These are phyloP conservation scores for Drosophila repletoides DNA, from an alignment of 1,140 invertebrate genomes.

Conservation along the genomic window DNA sequence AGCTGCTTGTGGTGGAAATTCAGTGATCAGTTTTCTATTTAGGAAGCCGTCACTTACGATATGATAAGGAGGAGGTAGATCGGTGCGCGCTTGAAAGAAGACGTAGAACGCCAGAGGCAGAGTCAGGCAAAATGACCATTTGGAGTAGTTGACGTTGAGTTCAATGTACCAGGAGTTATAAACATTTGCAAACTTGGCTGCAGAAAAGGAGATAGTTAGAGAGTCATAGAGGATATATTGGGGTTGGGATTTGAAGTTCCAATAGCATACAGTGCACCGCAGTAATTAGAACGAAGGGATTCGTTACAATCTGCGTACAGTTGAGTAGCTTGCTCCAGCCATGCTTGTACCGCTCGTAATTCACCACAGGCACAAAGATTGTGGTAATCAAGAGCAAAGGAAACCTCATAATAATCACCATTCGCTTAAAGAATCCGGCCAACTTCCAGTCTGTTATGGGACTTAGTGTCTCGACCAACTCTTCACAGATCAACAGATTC, in stretches of 20 bases:
- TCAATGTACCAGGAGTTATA: conserved; percentile 21
- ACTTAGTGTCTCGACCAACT: conserved; percentile 26
- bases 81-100: conserved; percentile 43
- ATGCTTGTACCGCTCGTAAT: conserved; percentile 48
- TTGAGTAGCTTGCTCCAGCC: conserved; percentile 65
- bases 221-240: not conserved
- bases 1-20: not conserved
- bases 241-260: not conserved
- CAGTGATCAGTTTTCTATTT: not conserved
- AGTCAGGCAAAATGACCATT: conserved; percentile 30
- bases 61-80: conserved; percentile 53
- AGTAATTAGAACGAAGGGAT: conserved; percentile 20
- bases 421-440: not conserved
- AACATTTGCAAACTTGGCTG: conserved; percentile 10
- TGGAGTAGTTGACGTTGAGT: not conserved
- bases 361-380: conserved; percentile 38
- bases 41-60: conserved; percentile 6
- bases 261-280: conserved; percentile 31
- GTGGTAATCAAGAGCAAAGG: conserved; percentile 25
- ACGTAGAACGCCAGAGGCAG: conserved; percentile 31
- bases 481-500: conserved; percentile 26
- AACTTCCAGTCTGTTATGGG: conserved; percentile 36
- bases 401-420: not conserved
- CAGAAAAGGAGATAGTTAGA: not conserved
- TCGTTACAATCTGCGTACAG: conserved; percentile 51